Percentiles rank a stretch among this genome's conserved stretches.
Conservation (phyloP, 2,797 vertebrate species). For the Girardinus metallicus region DNA sequence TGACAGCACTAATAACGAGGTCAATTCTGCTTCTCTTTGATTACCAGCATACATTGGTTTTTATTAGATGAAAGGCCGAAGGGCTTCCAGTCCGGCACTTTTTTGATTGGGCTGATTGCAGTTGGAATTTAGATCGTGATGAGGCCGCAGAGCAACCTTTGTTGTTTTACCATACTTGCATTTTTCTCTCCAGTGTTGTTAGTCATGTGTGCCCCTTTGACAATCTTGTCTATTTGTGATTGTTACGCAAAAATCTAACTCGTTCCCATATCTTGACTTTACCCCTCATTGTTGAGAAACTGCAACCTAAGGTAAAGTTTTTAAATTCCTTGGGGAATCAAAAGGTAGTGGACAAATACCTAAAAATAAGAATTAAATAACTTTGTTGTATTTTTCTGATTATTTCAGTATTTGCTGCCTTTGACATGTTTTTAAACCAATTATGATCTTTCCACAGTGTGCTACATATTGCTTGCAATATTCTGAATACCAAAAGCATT, state of each 20-base stretch:
- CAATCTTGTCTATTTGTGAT: not conserved
- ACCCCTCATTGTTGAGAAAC: not conserved
- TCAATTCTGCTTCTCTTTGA: conserved; percentile 39
- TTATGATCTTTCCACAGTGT: not conserved
- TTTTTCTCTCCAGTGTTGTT: not conserved
- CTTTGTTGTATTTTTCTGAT: not conserved
- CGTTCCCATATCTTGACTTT: not conserved
- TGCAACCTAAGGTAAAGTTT: not conserved
- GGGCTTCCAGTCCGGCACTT: conserved; percentile 23
- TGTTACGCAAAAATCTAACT: not conserved
- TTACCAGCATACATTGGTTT: conserved; percentile 30
- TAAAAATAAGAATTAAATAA: not conserved
- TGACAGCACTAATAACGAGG: conserved; percentile 30
- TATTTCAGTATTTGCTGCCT: not conserved
- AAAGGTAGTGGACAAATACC: not conserved
- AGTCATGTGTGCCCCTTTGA: not conserved
- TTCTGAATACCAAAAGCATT: not conserved
- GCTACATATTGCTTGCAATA: not conserved
- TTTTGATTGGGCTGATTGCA: conserved; percentile 60
- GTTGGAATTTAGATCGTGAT: conserved; percentile 24
- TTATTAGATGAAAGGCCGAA: conserved; percentile 37
- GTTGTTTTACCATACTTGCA: not conserved
- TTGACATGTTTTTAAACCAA: too few species aligned
- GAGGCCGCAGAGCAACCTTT: not conserved
- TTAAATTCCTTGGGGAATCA: not conserved